A percentile compares a stretch with the other conserved stretches of the same genome.
Evolutionary conservation across 2,888 invertebrate species (phyloP).

Genomic region (Lagria hirta): DNA sequence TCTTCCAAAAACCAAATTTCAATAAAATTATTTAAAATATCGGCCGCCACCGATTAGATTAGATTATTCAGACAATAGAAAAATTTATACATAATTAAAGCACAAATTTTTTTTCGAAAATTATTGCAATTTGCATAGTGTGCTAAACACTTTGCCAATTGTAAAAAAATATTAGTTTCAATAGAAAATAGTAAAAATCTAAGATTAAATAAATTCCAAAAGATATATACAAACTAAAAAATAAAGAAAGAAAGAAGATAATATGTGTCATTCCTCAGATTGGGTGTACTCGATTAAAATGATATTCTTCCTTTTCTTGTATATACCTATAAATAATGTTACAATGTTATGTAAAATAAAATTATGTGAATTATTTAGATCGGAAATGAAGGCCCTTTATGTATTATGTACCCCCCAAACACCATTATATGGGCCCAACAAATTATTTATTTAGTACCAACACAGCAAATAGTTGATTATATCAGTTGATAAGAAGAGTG

Average conservation of each 20-base stretch:
- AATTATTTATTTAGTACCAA: constrained; percentile 31
- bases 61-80: constrained; percentile 41
- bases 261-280: too few species aligned
- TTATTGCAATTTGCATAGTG: constrained; percentile 10
- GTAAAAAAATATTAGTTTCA: too few species aligned
- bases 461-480: constrained; percentile 23
- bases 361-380: constrained; percentile 36
- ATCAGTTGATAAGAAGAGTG: constrained; percentile 18
- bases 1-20: constrained; percentile 21
- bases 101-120: constrained; percentile 13
- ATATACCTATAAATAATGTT: constrained; percentile 52
- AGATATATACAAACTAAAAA: too few species aligned
- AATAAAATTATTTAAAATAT: too few species aligned
- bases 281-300: constrained; percentile 27
- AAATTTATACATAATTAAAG: constrained; percentile 30
- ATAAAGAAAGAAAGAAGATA: too few species aligned
- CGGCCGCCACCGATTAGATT: constrained; percentile 22
- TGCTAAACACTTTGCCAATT: too few species aligned
- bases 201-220: too few species aligned
- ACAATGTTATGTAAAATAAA: constrained; percentile 49
- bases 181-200: too few species aligned
- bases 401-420: constrained; percentile 33
- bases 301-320: constrained; percentile 42
- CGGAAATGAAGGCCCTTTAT: constrained; percentile 37
- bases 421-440: constrained; percentile 42